Evolutionary conservation across 2,888 invertebrate genomes (phyloP), one percentile per base, ranked within the genome.

Genomic region (Epirrhoe alternata): DNA sequence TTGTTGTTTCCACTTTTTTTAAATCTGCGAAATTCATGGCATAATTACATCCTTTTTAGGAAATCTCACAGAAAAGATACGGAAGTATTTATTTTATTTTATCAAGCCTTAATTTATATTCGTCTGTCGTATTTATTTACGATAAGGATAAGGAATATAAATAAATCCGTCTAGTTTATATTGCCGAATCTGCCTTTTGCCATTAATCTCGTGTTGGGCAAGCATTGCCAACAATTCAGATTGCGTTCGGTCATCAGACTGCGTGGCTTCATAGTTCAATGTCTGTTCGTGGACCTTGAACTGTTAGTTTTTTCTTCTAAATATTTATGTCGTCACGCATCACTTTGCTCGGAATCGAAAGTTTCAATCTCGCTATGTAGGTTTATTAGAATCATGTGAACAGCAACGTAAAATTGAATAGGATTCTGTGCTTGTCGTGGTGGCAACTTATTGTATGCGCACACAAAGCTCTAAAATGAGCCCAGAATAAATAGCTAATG

Each of bases 221-320:
- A 86, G 75, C 69, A 62, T 82, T 81, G 79, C 77, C 83, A 85
- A 86, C 77, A 76, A 74, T 80, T 79, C 68, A 71, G 80, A 81
- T 84, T 84, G 85, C 86, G 80, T 78, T 79, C 81, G 82, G 79
- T 80, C 81, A 84, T 83, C 84, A 80, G 80, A 82, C 81, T 76
- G 78, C 79, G 74, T 77, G 71, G 76, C 77, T 79, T 73, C 75
- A 83, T 83, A 86, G 87, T 87, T 87, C 87, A 87, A 86, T 86
- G 87, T 84, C 86, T 81, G 66, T 61, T 35, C 33, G 59, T 17
- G 61, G 80, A 78, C 86, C 86, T 84, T 86, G 86, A 83, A 78
- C 70, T 70, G 70, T 73, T 71, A 74, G 73, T 75, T 76, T 71
- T 74, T 73, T 66, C 49, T 66, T 69, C 53, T 64, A 10, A 45